Evolutionary conservation across 2,888 invertebrate species (phyloP), one percentile per base, ranked within the genome.

Genomic region (Drosophila austrosaltans): DNA sequence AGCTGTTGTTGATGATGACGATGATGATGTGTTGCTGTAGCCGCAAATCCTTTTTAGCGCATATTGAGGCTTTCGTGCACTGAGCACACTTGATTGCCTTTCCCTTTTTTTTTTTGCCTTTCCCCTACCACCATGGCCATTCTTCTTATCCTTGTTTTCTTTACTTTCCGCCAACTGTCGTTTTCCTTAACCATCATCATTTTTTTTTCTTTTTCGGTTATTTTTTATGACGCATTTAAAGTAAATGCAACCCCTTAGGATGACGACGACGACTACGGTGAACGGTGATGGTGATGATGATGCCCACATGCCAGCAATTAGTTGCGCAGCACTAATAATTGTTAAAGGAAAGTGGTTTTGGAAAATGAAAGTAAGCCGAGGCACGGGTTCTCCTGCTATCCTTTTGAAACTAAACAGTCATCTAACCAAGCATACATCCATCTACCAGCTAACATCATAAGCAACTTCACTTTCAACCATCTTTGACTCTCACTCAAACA

Each of bases 231-330:
- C 77, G 83, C 75, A 78, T 75, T 84, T 75, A 69, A 53, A 40
- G 16, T 53, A 66, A 53, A 40, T 39, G 65, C 82, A 80, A 85
- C 86, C 83, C 85, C 83, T 75, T 87, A 65, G 72, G 78, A 63
- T 36, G 8, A 36, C 10, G 36, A 10, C 10, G 36, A 0, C 7
- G 3, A 22, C 12, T 16, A 16, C 16, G 16, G 16, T 16, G 16
- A 16, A 16, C 16, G 39, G 12, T 39, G 56, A 56, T 53, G 39
- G 7, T 36, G 64, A 25, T 57, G 39, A 42, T 42, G 53, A 40
- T 72, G 73, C 67, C 71, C 79, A 78, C 79, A 80, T 82, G 76
- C 66, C 78, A 69, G 68, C 87, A 81, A 86, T 85, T 82, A 84
- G 82, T 69, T 64, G 69, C 80, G 82, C 75, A 75, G 74, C 69